Evolutionary conservation across 1,140 invertebrate species (phyloP), one percentile per base, ranked within the genome.

Genomic region (Drosophila tsacasi): DNA sequence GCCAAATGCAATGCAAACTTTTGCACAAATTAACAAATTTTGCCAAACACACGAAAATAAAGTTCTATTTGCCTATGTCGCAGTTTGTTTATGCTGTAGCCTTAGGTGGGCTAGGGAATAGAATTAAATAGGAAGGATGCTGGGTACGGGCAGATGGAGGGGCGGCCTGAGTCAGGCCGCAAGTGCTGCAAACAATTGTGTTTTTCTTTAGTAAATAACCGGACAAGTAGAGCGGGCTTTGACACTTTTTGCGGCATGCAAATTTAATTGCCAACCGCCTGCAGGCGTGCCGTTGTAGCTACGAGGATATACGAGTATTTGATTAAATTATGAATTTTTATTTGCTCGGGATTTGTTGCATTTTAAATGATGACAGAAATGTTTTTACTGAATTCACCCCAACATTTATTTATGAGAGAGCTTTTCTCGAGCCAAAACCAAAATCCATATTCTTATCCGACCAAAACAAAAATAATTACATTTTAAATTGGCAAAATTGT

Each of bases 141-240:
- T 39, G 21, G 60, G 77, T 50, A 57, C 44, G 59, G 67, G 60
- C 37, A 55, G 57, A 4, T 44, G 73, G 73, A 13, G 27, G 35
- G 39, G 59, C 5, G 46, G 44, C 46, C 13, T n/a, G 66, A 76
- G 42, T 23, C 73, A 54, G 54, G 39, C 77, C 85, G 61, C 85
- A 87, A 84, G 81, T 89, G 84, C 69, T 76, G 68, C 84, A 90
- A 89, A 89, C 84, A 89, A 90, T 90, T 87, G 85, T 89, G 85
- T 89, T 90, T 81, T 89, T 90, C 84, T 84, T 89, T 90, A 89
- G 84, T 89, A 89, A 89, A 89, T 89, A 89, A 79, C 73, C 52
- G 64, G 50, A 77, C 69, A 78, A 67, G 64, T 61, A 74, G 63
- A 58, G 72, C 64, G 68, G 66, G 79, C 78, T 90, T 89, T 89